Conservation (phyloP, 1,140 invertebrate species). For the Drosophila obscura region DNA sequence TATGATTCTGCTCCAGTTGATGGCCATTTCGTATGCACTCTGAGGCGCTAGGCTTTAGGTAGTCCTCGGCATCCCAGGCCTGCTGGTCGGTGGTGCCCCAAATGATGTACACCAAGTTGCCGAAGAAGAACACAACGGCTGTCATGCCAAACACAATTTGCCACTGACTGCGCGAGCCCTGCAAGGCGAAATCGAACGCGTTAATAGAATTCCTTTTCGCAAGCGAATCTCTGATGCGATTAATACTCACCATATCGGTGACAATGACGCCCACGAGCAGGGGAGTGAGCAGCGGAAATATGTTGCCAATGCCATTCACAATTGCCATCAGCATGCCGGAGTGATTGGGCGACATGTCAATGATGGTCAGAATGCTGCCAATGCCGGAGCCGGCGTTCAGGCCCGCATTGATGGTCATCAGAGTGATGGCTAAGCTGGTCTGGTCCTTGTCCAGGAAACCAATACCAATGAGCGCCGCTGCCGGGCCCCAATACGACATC, state of each 20-base stretch:
- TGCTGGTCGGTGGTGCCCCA: constrained; percentile 87
- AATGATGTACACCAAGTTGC: constrained; percentile 88
- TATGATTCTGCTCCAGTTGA: constrained; percentile 9
- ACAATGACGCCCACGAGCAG: constrained; percentile 87
- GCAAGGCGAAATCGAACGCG: constrained; percentile 5
- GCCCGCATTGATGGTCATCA: constrained; percentile 89
- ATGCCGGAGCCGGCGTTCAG: constrained; percentile 90
- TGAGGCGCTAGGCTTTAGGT: constrained; percentile 33
- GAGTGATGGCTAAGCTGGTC: constrained; percentile 84
- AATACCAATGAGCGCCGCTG: constrained; percentile 86
- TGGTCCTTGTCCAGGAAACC: constrained; percentile 84
- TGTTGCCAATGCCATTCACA: constrained; percentile 89
- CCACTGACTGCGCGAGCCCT: constrained; percentile 87
- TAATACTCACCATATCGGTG: constrained; percentile 85
- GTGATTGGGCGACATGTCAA: constrained; percentile 91
- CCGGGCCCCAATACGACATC: constrained; percentile 86
- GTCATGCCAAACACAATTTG: constrained; percentile 90
- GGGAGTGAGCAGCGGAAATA: constrained; percentile 89
- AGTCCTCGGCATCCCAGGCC: constrained; percentile 87
- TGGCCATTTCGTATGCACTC: constrained; percentile 16
- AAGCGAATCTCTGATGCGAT: neutral
- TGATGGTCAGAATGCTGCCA: constrained; percentile 88
- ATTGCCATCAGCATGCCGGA: constrained; percentile 88
- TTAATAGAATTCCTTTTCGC: neutral
- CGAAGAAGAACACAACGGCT: constrained; percentile 88